Base-by-base conservation (phyloP, 1,140 invertebrate species). In the Tetramorium parvispinum region DNA sequence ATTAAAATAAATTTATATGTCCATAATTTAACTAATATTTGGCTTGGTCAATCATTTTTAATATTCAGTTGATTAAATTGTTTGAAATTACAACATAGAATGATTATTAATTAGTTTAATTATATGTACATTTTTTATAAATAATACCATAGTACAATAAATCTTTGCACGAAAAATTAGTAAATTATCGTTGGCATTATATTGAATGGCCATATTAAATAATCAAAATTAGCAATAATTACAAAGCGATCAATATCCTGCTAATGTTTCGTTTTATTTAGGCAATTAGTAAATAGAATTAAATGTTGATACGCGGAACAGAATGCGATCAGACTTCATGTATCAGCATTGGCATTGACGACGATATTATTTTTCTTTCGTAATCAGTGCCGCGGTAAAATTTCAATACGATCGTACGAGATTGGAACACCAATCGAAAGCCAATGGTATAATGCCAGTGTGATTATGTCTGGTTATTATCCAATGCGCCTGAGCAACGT, bases 381-480 rank as follows among this genome's bases (percentile, higher is more conserved):
- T 70, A 70, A 81, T 81, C 61, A 16, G n/a, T 32, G 59, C 13
- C 27, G 13, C 5, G 13, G 27, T 32, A 66, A 70, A n/a, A 57
- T 70, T 55, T 68, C 46, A 32, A 57, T 65, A 37, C 18, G 7
- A 70, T 32, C 16, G 49, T 49, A 78, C n/a, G 40, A 21, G 57
- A 49, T 21, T 37, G 61, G n/a, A 43, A 81, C 51, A n/a, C 49
- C 63, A 70, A 70, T 81, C 63, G 46, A 40, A 16, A 68, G 10
- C 10, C 37, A 68, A 16, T 43, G 49, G 16, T 70, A 71, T 71
- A 59, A 82, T 59, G 18, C 6, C 24, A 10, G 6, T 66, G 49
- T 46, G 51, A 82, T 82, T 71, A 82, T 46, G 78, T 18, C 57
- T 11, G 24, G 32, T 79, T 82, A 82, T 82, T 82, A 82, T 82